phyloP scores from a whole-genome alignment of 2,797 vertebrate genomes.

The Hydrophis major region DNA sequence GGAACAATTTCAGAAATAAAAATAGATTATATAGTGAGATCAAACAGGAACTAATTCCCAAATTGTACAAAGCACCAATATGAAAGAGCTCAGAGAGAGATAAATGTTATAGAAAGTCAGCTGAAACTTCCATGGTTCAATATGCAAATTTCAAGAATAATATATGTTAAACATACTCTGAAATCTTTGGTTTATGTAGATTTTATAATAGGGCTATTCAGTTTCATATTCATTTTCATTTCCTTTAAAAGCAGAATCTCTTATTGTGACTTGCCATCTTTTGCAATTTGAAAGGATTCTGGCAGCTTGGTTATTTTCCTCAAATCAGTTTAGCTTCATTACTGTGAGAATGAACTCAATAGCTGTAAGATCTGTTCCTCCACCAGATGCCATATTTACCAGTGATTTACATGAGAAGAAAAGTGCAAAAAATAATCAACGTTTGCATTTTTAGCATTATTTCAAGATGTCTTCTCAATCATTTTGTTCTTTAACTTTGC shows the following conservation, averaged over 20 bases:
- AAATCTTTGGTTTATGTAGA: conserved; percentile 33
- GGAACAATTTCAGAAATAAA: background rate
- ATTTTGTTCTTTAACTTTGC: conserved; percentile 42
- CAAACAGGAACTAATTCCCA: background rate
- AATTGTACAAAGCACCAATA: background rate
- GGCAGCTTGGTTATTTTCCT: conserved; percentile 34
- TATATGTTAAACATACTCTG: conserved; percentile 12
- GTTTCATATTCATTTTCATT: conserved; percentile 43
- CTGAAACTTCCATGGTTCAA: background rate
- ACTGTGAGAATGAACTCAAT: conserved; percentile 39
- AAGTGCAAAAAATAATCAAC: conserved; percentile 47
- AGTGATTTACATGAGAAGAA: conserved; percentile 42
- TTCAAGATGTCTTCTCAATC: conserved; percentile 48
- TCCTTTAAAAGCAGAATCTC: background rate
- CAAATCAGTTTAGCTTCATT: conserved; percentile 38
- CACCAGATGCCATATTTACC: conserved; percentile 37
- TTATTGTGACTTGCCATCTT: conserved; percentile 39
- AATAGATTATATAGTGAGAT: background rate
- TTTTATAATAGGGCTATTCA: conserved; percentile 45
- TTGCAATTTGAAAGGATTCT: conserved; percentile 35
- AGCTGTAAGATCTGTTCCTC: conserved; percentile 44
- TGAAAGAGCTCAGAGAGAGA: background rate
- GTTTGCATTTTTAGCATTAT: conserved; percentile 51
- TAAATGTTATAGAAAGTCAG: background rate
- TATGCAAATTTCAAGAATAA: conserved; percentile 34